These are phyloP conservation scores for Brassicogethes aeneus DNA, from an alignment of 2,888 invertebrate species.

Conservation along the genomic window DNA sequence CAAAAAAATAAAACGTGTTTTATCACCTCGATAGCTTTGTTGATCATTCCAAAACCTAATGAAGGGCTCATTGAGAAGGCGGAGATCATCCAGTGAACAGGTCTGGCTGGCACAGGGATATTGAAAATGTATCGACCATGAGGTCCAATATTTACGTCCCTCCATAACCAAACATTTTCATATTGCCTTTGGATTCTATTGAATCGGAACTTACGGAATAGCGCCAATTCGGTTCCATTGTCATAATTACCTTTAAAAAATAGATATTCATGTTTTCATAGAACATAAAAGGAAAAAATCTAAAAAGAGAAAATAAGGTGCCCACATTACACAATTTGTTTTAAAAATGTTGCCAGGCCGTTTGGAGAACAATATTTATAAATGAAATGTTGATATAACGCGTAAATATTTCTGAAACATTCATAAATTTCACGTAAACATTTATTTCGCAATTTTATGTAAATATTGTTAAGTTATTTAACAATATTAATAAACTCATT, in stretches of 20 bases:
- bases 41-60: conserved; percentile 80
- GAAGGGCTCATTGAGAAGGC: conserved; percentile 85
- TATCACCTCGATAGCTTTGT: conserved; percentile 62
- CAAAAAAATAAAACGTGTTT: neutral
- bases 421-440: too few relatives aligned
- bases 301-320: too few relatives aligned
- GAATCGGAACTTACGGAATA: conserved; percentile 76
- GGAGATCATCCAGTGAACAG: conserved; percentile 89
- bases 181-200: conserved; percentile 85
- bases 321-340: too few relatives aligned
- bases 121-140: conserved; percentile 84
- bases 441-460: too few relatives aligned
- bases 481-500: too few relatives aligned
- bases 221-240: conserved; percentile 57
- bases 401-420: too few relatives aligned
- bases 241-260: conserved; percentile 53
- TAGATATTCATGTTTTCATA: conserved; percentile 9
- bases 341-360: too few relatives aligned
- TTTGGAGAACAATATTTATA: too few relatives aligned
- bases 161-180: conserved; percentile 94
- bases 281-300: too few relatives aligned
- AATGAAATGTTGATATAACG: too few relatives aligned
- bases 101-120: conserved; percentile 71
- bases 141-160: conserved; percentile 86
- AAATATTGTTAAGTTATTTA: too few relatives aligned